These are phyloP conservation scores for Microplitis mediator DNA, from an alignment of 1,140 invertebrate genomes.

Conservation along the genomic window DNA sequence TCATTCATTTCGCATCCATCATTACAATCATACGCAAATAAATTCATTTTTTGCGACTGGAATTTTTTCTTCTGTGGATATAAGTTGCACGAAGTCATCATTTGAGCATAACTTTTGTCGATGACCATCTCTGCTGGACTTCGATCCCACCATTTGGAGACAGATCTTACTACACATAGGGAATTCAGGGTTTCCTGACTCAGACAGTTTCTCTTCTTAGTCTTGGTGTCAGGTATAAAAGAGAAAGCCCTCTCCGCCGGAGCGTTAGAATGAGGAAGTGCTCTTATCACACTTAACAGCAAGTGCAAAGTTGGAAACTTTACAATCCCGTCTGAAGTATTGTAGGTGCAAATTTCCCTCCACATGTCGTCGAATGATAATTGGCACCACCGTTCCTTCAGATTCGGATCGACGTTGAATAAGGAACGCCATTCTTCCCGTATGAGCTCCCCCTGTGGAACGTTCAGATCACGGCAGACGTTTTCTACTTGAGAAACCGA, in stretches of 20 bases:
- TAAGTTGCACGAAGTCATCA: constrained; percentile 3
- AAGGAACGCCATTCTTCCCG: constrained; percentile 7
- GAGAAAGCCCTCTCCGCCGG: constrained; percentile 29
- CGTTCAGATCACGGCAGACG: not conserved
- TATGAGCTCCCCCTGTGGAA: not conserved
- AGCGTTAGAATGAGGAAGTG: constrained; percentile 30
- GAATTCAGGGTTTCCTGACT: constrained; percentile 18
- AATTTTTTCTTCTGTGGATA: not conserved
- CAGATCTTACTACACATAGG: constrained; percentile 21
- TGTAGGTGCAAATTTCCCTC: not conserved
- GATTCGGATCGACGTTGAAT: not conserved
- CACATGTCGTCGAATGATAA: constrained; percentile 23
- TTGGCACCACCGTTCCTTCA: constrained; percentile 2
- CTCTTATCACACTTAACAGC: constrained; percentile 10
- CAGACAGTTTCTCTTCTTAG: constrained; percentile 24
- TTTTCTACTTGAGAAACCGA: not conserved
- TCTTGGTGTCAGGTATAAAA: constrained; percentile 20
- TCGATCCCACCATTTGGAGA: constrained; percentile 7
- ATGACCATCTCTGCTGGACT: not conserved
- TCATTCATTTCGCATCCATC: not conserved
- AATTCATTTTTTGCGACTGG: not conserved
- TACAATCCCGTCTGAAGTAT: constrained; percentile 5
- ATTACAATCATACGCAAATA: not conserved
- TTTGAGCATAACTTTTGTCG: not conserved
- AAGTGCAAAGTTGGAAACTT: not conserved